Evolutionary conservation across 2,113 vertebrate species (phyloP), one percentile per base, ranked within the genome.

Genomic region (Notiomystis cincta): DNA sequence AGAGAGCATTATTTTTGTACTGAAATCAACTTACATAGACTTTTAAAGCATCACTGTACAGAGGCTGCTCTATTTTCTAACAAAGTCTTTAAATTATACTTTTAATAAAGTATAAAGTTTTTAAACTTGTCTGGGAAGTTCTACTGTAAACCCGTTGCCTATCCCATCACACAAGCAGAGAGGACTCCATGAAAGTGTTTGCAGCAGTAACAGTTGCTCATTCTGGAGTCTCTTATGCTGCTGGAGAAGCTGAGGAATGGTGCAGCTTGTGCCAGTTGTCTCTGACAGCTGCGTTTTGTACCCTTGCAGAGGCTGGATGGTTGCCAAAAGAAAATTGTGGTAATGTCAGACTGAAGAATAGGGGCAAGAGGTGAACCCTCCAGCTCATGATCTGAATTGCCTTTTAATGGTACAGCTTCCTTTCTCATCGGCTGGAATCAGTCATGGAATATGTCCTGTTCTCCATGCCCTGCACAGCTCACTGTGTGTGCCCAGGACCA

Each of bases 91-190:
- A 95, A 96, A 50, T 95, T 96, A 89, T 92, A 86, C 86, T 95
- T 95, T 88, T 90, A 96, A 95, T 97, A 96, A 96, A 97, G 37
- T 62, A n/a, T n/a, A n/a, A n/a, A n/a, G 25, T 13, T 95, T 94
- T 82, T 48, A 70, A 60, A 80, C 23, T 10, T 65, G 9, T 40
- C 30, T 83, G 65, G 15, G 37, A 65, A 48, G 89, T 79, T 87
- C 33, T 90, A 6, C 16, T 66, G 24, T 66, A 37, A 65, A 65
- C 15, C 51, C 37, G 4, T 56, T 82, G 44, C 30, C 28, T 65
- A 31, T 12, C 24, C 37, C 58, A 38, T 54, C 56, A 61, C 22
- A 40, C 31, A 40, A 47, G 18, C 64, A 38, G 48, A 31, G 33
- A 60, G 31, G 44, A 27, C 44, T 57, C 28, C 15, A 31, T 0